Evolutionary conservation across 2,888 invertebrate genomes (phyloP).

Genomic region (Drosophila nr. fundita): DNA sequence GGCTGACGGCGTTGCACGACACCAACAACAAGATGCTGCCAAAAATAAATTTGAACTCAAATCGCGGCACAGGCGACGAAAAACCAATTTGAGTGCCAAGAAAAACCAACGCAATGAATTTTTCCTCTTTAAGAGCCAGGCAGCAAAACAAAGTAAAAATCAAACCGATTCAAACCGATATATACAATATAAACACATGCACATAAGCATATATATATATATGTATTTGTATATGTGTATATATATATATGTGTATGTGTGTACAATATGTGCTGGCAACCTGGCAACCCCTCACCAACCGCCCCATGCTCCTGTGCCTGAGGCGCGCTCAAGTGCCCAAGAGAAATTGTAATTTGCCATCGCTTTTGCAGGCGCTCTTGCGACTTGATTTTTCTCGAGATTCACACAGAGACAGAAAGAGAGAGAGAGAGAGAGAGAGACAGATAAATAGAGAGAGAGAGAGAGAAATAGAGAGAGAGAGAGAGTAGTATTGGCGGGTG

Average conservation of each 20-base stretch:
- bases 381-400: slow-evolving; percentile 21
- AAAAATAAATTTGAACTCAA: slow-evolving; percentile 79
- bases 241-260: background rate
- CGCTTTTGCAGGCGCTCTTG: slow-evolving; percentile 20
- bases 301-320: slow-evolving; percentile 7
- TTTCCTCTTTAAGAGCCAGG: slow-evolving; percentile 57
- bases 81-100: slow-evolving; percentile 68
- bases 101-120: slow-evolving; percentile 76
- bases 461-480: background rate
- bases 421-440: background rate
- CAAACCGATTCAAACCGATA: slow-evolving; percentile 26
- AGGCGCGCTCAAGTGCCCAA: slow-evolving; percentile 66
- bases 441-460: background rate
- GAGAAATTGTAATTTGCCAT: slow-evolving; percentile 29
- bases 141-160: slow-evolving; percentile 15
- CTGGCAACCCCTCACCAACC: background rate
- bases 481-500: background rate
- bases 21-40: slow-evolving; percentile 59
- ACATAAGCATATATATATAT: slow-evolving; percentile 3
- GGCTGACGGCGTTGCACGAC: slow-evolving; percentile 12
- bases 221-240: background rate
- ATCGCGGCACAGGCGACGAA: slow-evolving; percentile 64
- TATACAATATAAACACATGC: slow-evolving; percentile 1
- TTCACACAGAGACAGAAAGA: background rate
- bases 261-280: slow-evolving; percentile 1